phyloP scores from a whole-genome alignment of 1,140 invertebrate species.

The Scaptomyza montana region DNA sequence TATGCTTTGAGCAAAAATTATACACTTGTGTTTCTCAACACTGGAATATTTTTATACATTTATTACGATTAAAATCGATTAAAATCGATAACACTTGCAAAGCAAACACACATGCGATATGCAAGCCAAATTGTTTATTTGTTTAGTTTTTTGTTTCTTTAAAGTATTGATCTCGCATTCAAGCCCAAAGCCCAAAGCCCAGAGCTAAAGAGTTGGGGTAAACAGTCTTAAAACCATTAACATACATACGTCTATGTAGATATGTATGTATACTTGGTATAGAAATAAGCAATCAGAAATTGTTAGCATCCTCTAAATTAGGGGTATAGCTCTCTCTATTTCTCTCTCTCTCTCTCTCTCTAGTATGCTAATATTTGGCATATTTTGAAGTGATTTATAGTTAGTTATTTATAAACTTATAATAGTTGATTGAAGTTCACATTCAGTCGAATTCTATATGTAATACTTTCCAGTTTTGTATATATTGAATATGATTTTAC shows the following conservation, averaged over 20 bases:
- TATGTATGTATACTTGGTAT: neutral
- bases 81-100: conserved; percentile 13
- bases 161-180: neutral
- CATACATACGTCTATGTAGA: no score
- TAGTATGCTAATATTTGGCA: conserved; percentile 19
- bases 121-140: conserved; percentile 8
- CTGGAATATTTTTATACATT: conserved; percentile 4
- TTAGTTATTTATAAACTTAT: conserved; percentile 1
- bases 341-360: neutral
- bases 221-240: no score
- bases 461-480: neutral
- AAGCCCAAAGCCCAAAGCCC: neutral
- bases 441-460: neutral
- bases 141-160: conserved; percentile 1
- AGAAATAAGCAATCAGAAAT: neutral
- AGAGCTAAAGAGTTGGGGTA: neutral
- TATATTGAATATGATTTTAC: conserved; percentile 1
- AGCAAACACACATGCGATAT: conserved; percentile 2
- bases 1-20: conserved; percentile 10
- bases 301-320: neutral
- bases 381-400: conserved; percentile 1
- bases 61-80: conserved; percentile 2
- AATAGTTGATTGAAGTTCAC: neutral
- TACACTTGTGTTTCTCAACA: conserved; percentile 5
- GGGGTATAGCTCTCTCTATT: neutral